Base-by-base conservation (phyloP, 1,140 invertebrate genomes). In the Caerostris extrusa region DNA sequence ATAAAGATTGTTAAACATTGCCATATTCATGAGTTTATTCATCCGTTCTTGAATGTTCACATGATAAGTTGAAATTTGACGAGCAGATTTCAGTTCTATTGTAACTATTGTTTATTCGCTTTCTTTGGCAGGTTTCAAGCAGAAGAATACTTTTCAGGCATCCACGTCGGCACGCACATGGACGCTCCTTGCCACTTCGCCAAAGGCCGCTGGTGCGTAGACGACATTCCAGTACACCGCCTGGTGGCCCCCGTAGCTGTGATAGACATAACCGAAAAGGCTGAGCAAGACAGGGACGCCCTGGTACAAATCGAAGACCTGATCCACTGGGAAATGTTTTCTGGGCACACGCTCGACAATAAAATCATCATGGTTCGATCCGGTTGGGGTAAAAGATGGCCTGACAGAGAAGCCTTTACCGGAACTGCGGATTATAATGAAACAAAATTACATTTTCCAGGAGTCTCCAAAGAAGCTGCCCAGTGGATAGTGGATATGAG, bases 131-230 rank as follows among this genome's bases (percentile, higher is more conserved):
- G 97, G 97, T 96, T 97, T 91, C 96, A 97, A 56, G 82, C 95
- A 3, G 97, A 97, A 94, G 96, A 97, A 17, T 97, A 97, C 94
- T 96, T 95, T 64, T 96, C 96, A 3, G 96, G 96, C 0, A 97
- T 97, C 95, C 97, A 97, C 95, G 96, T 96, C 5, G 97, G 97
- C 3, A 97, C 97, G 0, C 97, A 97, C 95, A 95, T 97, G 3
- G 97, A 97, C 95, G 97, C 97, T 8, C 97, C 97, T 2, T 97
- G 96, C 91, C 97, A 97, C 95, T 97, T 97, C 95, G 95, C 95
- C 56, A 95, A 96, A 85, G 93, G 95, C 34, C 96, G 96, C 3
- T 96, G 96, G 95, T 96, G 95, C 86, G 96, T 97, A 5, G 96
- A 96, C 56, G 96, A 97, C 69, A 97, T 98, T 89, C 97, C 97